A percentile compares a stretch with the other conserved stretches of the same genome.
phyloP scores from a whole-genome alignment of 2,888 invertebrate genomes.

The Drosophila anomalata region DNA sequence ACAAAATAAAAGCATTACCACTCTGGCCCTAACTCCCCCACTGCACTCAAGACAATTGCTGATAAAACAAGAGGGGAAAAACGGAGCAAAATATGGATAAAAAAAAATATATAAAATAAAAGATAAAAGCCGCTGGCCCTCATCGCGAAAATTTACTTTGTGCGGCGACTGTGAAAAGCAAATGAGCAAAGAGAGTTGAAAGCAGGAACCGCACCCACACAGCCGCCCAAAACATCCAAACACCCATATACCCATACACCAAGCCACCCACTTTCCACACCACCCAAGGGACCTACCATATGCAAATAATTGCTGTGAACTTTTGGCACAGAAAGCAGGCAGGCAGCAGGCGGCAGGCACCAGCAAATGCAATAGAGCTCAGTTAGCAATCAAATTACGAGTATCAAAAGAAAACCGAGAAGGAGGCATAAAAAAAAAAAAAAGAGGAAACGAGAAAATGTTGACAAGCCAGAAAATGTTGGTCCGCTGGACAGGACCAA shows the following conservation, averaged over 20 bases:
- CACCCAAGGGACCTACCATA: constrained; percentile 49
- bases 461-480: constrained; percentile 53
- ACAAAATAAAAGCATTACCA: neutral
- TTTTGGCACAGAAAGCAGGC: constrained; percentile 52
- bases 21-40: neutral
- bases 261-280: constrained; percentile 17
- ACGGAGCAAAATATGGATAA: constrained; percentile 1
- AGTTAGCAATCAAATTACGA: constrained; percentile 58
- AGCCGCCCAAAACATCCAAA: neutral
- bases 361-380: constrained; percentile 50
- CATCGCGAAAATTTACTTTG: constrained; percentile 49
- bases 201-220: constrained; percentile 16
- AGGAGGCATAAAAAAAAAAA: constrained; percentile 20
- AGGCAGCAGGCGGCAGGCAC: constrained; percentile 7
- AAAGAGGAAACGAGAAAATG: constrained; percentile 31
- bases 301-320: constrained; percentile 58
- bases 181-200: constrained; percentile 49
- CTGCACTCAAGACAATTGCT: constrained; percentile 43
- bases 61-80: constrained; percentile 21
- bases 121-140: constrained; percentile 46
- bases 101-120: constrained; percentile 30
- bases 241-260: constrained; percentile 1
- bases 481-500: constrained; percentile 52
- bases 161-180: constrained; percentile 57
- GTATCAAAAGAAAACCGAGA: constrained; percentile 38